Base-by-base conservation (phyloP, 2,888 invertebrate genomes). In the Plebejus anna region DNA sequence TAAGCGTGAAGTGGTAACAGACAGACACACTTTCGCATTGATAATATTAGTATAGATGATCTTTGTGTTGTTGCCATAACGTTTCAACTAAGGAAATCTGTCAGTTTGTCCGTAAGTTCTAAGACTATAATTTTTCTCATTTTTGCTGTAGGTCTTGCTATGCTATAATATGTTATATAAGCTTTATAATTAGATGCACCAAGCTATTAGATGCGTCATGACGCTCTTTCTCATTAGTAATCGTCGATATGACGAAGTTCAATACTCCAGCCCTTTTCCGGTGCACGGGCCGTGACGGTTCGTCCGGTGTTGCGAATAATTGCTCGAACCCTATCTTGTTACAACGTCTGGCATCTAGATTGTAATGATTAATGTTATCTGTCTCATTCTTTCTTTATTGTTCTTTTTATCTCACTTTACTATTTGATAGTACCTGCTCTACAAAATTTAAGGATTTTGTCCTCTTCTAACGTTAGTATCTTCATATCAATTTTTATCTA, bases 201-300 rank as follows among this genome's bases (percentile, higher is more conserved):
- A 16, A 4, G 16, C 4, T 3, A 11, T 51, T 55, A 55, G 1
- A 55, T 55, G 51, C 51, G 4, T 51, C 51, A 51, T 55, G 16
- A 4, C 55, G 55, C 1, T 55, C 22, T n/a, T 59, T 66, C 66
- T 66, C 32, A 66, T 66, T 13, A 36, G 32, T 66, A 66, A 36
- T 28, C 72, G 47, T 72, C 22, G 5, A 72, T 47, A 28, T 72
- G 72, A 71, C 71, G 83, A 89, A 88, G 88, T 88, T 88, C 88
- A 88, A 87, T 84, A 85, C 84, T 87, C 88, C 87, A 73, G 82
- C 89, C 91, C 87, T 89, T 89, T 91, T 91, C 91, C 92, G 91
- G 90, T 88, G 87, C 82, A 83, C 78, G 78, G 61, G 79, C 66
- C 78, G 76, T 77, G 66, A 71, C 75, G 78, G 38, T 32, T n/a